Evolutionary conservation across 2,113 vertebrate genomes (phyloP).

Genomic region (Phycodurus eques): DNA sequence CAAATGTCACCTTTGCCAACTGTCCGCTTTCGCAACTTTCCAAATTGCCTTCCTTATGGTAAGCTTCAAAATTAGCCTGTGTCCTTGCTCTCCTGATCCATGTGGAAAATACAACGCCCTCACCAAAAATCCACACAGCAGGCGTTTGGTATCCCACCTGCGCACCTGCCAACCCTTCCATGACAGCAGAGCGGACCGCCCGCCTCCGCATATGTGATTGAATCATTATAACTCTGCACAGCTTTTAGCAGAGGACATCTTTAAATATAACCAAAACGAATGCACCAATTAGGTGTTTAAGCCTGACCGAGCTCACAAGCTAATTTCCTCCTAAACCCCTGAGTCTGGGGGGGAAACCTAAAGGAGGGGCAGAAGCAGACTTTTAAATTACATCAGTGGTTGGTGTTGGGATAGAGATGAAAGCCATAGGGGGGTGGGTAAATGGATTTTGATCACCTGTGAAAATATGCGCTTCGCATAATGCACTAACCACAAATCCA

Average conservation of each 20-base stretch:
- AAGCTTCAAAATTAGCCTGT: constrained; percentile 53
- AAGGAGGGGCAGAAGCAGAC: constrained; percentile 55
- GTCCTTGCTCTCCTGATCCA: constrained; percentile 26
- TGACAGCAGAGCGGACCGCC: constrained; percentile 18
- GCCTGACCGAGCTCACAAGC: constrained; percentile 71
- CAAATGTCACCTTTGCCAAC: constrained; percentile 33
- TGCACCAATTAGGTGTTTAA: constrained; percentile 72
- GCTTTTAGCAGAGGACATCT: constrained; percentile 64
- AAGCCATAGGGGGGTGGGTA: constrained; percentile 6
- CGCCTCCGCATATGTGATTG: constrained; percentile 21
- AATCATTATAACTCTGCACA: constrained; percentile 34
- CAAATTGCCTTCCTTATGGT: constrained; percentile 45
- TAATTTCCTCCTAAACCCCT: constrained; percentile 76
- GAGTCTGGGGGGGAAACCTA: constrained; percentile 59
- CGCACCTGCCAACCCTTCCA: constrained; percentile 24
- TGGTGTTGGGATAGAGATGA: constrained; percentile 39
- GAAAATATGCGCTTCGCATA: not conserved
- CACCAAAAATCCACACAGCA: constrained; percentile 45
- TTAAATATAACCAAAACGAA: constrained; percentile 69
- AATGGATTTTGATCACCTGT: constrained; percentile 3
- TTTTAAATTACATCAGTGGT: constrained; percentile 70
- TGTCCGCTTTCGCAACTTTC: constrained; percentile 11
- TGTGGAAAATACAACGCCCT: constrained; percentile 35
- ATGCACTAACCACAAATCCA: no score
- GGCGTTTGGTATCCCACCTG: constrained; percentile 27